A percentile compares a stretch with the other conserved stretches of the same genome.
phyloP scores from a whole-genome alignment of 2,888 invertebrate genomes.

The Hydropsyche betteni region DNA sequence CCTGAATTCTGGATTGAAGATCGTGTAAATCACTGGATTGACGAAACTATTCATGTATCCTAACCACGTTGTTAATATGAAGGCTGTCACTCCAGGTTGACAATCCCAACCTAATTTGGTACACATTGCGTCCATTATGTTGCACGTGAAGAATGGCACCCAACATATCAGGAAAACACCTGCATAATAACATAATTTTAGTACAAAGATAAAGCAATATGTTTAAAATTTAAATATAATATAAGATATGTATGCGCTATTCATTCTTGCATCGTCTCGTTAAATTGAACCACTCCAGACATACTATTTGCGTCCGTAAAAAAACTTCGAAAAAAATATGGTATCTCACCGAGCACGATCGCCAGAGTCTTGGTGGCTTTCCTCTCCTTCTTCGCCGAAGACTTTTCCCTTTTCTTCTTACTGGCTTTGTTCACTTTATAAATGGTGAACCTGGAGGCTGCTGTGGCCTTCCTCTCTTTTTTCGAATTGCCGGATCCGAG shows the following conservation, averaged over 20 bases:
- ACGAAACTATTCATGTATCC: slow-evolving; percentile 97
- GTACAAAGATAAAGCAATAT: background rate
- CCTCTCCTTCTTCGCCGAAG: slow-evolving; percentile 92
- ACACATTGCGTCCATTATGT: slow-evolving; percentile 96
- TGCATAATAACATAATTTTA: slow-evolving; percentile 56
- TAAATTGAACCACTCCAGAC: no score
- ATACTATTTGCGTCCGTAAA: no score
- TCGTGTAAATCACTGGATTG: slow-evolving; percentile 93
- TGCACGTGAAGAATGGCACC: slow-evolving; percentile 99
- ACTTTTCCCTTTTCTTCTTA: slow-evolving; percentile 93
- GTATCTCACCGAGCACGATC: slow-evolving; percentile 91
- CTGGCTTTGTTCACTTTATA: slow-evolving; percentile 95
- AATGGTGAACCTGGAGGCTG: slow-evolving; percentile 84
- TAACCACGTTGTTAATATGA: slow-evolving; percentile 96
- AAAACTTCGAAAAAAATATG: no score
- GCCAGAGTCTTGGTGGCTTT: slow-evolving; percentile 99
- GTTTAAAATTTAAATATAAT: no score
- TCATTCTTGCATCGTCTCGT: background rate
- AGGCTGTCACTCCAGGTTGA: slow-evolving; percentile 86
- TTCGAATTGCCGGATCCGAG: slow-evolving; percentile 62
- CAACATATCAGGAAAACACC: slow-evolving; percentile 98
- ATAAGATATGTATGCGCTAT: background rate
- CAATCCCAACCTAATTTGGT: slow-evolving; percentile 82
- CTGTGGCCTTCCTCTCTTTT: slow-evolving; percentile 77
- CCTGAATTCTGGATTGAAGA: slow-evolving; percentile 96